Evolutionary conservation across 1,140 invertebrate genomes (phyloP).

Genomic region (Drosophila asahinai): DNA sequence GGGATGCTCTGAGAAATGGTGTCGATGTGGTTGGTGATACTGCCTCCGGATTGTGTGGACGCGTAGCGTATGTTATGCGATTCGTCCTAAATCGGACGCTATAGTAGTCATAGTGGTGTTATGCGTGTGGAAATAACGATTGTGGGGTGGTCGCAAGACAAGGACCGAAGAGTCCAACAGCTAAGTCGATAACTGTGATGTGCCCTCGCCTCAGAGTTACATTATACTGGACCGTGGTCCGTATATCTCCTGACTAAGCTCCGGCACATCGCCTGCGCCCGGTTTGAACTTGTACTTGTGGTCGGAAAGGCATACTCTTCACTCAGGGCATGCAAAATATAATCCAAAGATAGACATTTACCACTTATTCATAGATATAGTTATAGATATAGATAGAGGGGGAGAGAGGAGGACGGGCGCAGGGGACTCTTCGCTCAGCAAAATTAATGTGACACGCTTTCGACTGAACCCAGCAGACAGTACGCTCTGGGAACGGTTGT

Average conservation of each 20-base stretch:
- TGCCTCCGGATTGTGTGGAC: conserved; percentile 48
- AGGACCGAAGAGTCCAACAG: conserved; percentile 85
- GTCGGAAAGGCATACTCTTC: conserved; percentile 55
- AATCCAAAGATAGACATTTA: conserved; percentile 57
- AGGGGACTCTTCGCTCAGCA: conserved; percentile 85
- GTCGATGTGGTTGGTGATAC: conserved; percentile 49
- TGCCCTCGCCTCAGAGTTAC: conserved; percentile 51
- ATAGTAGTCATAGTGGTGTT: conserved; percentile 34
- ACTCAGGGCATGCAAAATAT: conserved; percentile 56
- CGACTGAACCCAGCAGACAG: conserved; percentile 66
- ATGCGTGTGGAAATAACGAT: conserved; percentile 41
- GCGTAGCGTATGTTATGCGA: conserved; percentile 36
- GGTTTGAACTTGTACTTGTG: conserved; percentile 35
- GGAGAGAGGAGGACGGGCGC: conserved; percentile 50
- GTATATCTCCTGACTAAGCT: conserved; percentile 25
- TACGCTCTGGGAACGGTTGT: conserved; percentile 34
- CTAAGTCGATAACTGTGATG: conserved; percentile 76
- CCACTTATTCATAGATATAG: conserved; percentile 41
- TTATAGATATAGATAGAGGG: conserved; percentile 25
- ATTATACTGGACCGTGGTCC: conserved; percentile 16
- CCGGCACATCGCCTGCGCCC: conserved; percentile 77
- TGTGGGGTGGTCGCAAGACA: conserved; percentile 63
- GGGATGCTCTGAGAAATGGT: conserved; percentile 45
- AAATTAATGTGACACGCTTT: conserved; percentile 85
- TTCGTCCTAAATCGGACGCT: conserved; percentile 34